Evolutionary conservation across 2,113 vertebrate species (phyloP), one percentile per base, ranked within the genome.

Genomic region (Okapia johnstoni): DNA sequence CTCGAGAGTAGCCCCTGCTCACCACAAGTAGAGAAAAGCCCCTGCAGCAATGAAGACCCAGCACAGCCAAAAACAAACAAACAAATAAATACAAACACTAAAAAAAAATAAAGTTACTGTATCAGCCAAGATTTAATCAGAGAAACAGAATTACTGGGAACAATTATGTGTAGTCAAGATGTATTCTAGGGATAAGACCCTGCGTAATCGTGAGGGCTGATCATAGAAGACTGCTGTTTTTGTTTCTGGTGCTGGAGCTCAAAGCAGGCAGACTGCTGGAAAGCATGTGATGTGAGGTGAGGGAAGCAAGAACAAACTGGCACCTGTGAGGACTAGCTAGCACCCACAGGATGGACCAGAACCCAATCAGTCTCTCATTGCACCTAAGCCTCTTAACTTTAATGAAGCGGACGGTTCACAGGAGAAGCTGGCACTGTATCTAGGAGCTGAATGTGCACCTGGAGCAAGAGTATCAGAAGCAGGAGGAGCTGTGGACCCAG

Each of bases 51-150:
- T 5, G 46, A 80, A 50, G 46, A 80, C 76, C 46, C 46, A 50
- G 77, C 28, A 33, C 28, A 50, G 46, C 28, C 28, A 21, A 21
- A 80, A 80, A 33, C 30, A 46, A 50, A 6, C 1, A 46, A 50
- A 6, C 1, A 30, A 30, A 40, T 4, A 19, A 48, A 11, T 17
- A 50, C 2, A 50, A 33, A 3, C 16, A 50, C 6, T 11, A 5
- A 79, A 16, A 5, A 25, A 76, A 76, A 43, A 40, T n/a, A 25
- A 94, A 36, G 30, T 83, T 66, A 66, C 16, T n/a, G 5, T 66
- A 55, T 84, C 60, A 55, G 4, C 19, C 70, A 63, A n/a, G 73
- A 79, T 79, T 54, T 55, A 15, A 88, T 46, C 63, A 81, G 58
- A 57, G 76, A 83, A 48, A 57, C 61, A 84, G 60, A 94, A 58